Evolutionary conservation across 2,888 invertebrate species (phyloP).

Genomic region (Eretmocerus hayati): DNA sequence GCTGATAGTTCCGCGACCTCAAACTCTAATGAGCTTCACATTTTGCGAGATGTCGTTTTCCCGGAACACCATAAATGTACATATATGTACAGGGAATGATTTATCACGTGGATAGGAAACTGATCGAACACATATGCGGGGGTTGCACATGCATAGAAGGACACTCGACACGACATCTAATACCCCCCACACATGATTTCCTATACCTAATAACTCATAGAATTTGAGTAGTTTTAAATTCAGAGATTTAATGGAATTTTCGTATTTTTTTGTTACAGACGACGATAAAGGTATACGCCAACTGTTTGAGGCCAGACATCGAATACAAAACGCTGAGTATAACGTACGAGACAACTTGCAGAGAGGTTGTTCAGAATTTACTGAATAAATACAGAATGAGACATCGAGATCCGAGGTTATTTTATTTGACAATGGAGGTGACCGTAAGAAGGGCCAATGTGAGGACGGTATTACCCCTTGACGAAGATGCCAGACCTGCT

Average conservation of each 20-base stretch:
- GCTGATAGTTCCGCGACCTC: no score
- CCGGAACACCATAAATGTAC: no score
- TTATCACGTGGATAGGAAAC: no score
- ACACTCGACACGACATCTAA: no score
- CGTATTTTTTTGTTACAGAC: slow-evolving; percentile 57
- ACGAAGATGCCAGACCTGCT: slow-evolving; percentile 83
- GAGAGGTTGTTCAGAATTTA: slow-evolving; percentile 77
- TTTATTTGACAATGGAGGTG: slow-evolving; percentile 92
- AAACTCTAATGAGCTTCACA: slow-evolving; percentile 15
- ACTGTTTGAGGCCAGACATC: slow-evolving; percentile 83
- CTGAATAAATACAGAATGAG: slow-evolving; percentile 86
- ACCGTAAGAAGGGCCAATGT: slow-evolving; percentile 78
- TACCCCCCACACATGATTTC: no score
- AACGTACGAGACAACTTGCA: slow-evolving; percentile 80
- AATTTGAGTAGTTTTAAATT: no score
- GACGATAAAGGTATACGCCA: slow-evolving; percentile 85
- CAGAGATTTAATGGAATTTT: neutral
- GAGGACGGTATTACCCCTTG: slow-evolving; percentile 72
- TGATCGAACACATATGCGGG: no score
- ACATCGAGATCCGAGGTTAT: slow-evolving; percentile 85
- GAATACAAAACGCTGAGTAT: slow-evolving; percentile 93
- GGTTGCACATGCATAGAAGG: neutral
- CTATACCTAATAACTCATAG: no score
- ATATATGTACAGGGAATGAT: no score
- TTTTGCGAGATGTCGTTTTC: no score